Evolutionary conservation across 2,888 invertebrate species (phyloP), one percentile per base, ranked within the genome.

Genomic region (Allophyes oxyacanthae): DNA sequence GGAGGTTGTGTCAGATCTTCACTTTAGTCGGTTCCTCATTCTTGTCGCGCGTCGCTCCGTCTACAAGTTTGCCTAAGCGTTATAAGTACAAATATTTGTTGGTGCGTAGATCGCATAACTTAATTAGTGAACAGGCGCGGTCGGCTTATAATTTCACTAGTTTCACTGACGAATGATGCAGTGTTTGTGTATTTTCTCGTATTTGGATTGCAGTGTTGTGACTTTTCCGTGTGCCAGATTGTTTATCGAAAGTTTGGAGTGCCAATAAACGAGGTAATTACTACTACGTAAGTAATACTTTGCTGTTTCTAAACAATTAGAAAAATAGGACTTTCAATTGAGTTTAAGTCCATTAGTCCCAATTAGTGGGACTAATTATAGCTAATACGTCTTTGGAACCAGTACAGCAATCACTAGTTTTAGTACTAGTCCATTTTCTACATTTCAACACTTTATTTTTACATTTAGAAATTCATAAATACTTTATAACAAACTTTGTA

Each of bases 1-100:
- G 78, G 84, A 85, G 86, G 85, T 85, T 85, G 85, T 83, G 78
- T 80, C 79, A 80, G 61, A 75, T 82, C 84, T 84, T 88, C 83
- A 83, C 79, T 83, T 85, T 86, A 87, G 62, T 68, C 75, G 63
- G 79, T 81, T 84, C 83, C 82, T 85, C 83, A 83, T 84, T 85
- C 83, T 76, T 66, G 72, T 67, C 64, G 70, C 74, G 74, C 77
- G 75, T 74, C 77, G 75, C 70, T 63, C 63, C 62, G 77, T 81
- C 79, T 79, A 73, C 75, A 66, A 69, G 69, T 60, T 71, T 41
- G 42, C 63, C 33, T 66, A 68, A 54, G 69, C 60, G 66, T 65
- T 72, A 61, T 51, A 67, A 60, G 68, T 71, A 69, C 75, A 73
- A 75, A 75, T 72, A 75, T 73, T 79, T 62, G 64, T 65, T 64